Evolutionary conservation across 2,797 vertebrate species (phyloP).

Genomic region (Xerus rutilus): DNA sequence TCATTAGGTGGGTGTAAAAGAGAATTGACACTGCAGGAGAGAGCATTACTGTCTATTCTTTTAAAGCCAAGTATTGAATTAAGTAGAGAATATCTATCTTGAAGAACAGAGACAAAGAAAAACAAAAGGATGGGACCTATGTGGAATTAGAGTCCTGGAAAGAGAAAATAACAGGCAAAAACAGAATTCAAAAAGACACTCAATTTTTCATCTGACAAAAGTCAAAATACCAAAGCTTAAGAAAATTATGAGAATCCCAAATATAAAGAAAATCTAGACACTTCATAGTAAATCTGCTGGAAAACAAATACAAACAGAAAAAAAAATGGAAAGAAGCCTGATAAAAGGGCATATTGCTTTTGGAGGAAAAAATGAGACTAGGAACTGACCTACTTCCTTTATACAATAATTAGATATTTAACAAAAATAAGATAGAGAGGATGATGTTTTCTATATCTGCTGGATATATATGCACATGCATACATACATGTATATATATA

Average conservation of each 20-base stretch:
- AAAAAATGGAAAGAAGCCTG: not conserved
- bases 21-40: not conserved
- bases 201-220: not conserved
- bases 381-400: not conserved
- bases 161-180: not conserved
- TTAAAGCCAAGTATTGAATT: slow-evolving; percentile 7
- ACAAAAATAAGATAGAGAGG: not conserved
- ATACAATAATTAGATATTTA: not conserved
- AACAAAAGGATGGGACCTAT: not conserved
- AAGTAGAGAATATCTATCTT: not conserved
- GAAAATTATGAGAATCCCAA: not conserved
- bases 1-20: not conserved
- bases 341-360: not conserved
- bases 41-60: not conserved
- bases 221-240: not conserved
- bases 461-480: not conserved
- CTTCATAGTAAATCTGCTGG: not conserved
- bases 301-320: not conserved
- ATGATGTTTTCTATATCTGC: not conserved
- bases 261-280: not conserved
- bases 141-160: not conserved
- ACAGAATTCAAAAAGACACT: not conserved
- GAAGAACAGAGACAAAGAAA: not conserved
- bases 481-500: not conserved
- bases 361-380: not conserved